Evolutionary conservation across 2,797 vertebrate genomes (phyloP).

Genomic region (Calcarius lapponicus): DNA sequence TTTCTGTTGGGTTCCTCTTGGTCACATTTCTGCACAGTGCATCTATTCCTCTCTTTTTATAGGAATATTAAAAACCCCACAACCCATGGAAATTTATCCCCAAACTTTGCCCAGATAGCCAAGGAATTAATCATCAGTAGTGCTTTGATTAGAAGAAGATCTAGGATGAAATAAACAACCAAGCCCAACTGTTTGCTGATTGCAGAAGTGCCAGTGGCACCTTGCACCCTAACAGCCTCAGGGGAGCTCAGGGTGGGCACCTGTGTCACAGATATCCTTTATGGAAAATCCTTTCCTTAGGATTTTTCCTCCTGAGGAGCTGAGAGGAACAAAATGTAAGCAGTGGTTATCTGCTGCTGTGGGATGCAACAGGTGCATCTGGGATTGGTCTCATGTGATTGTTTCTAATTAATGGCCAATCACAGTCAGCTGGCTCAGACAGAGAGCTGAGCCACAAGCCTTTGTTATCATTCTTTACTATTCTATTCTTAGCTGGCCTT

Average conservation of each 20-base stretch:
- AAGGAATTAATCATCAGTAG: neutral
- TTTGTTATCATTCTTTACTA: too few relatives aligned
- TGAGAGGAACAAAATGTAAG: too few relatives aligned
- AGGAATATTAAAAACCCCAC: neutral
- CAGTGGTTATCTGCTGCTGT: too few relatives aligned
- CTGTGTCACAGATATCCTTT: too few relatives aligned
- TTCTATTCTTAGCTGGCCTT: too few relatives aligned
- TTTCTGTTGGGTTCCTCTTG: neutral
- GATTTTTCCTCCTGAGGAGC: too few relatives aligned
- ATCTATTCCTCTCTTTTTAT: neutral
- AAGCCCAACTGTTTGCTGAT: neutral
- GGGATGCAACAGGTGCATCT: too few relatives aligned
- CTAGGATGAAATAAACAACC: neutral
- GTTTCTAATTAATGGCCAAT: too few relatives aligned
- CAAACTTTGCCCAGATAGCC: neutral
- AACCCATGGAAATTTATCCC: neutral
- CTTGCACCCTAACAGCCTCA: neutral
- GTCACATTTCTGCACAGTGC: neutral
- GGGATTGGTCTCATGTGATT: too few relatives aligned
- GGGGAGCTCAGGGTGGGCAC: accelerated
- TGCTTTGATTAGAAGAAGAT: neutral
- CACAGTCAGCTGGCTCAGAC: too few relatives aligned
- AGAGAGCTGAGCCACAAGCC: too few relatives aligned
- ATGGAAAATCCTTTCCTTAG: too few relatives aligned
- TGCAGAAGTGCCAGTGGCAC: neutral